Evolutionary conservation across 2,113 vertebrate species (phyloP).

Genomic region (Phaetusa simplex): DNA sequence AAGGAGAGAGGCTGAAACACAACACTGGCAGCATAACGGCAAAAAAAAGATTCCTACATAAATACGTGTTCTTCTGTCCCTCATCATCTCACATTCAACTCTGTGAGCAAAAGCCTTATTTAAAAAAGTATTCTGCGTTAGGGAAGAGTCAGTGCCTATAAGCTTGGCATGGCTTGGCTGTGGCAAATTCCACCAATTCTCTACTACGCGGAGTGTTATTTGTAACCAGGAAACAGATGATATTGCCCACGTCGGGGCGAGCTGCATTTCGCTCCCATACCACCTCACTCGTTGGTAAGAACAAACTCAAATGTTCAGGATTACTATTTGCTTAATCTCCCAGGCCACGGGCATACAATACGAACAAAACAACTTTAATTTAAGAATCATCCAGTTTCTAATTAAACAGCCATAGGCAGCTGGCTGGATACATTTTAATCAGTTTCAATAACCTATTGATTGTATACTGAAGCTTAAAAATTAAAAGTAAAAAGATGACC

Average conservation of each 20-base stretch:
- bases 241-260: rapidly evolving
- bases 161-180: not conserved
- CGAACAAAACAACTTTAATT: conserved; percentile 81
- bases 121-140: not conserved
- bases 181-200: not conserved
- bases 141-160: not conserved
- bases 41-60: not conserved
- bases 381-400: conserved; percentile 85
- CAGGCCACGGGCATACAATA: conserved; percentile 27
- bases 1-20: not conserved
- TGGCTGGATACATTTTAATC: conserved; percentile 88
- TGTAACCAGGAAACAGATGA: not conserved
- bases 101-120: not conserved
- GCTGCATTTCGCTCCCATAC: not conserved
- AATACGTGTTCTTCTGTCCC: not conserved
- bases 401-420: conserved; percentile 85
- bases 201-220: not conserved
- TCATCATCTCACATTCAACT: not conserved
- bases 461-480: conserved; percentile 83
- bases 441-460: conserved; percentile 87
- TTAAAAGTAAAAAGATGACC: conserved; percentile 87
- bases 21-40: not conserved
- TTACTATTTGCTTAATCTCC: conserved; percentile 33
- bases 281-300: not conserved
- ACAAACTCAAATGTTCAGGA: conserved; percentile 22